Base-by-base conservation (phyloP, 2,797 vertebrate genomes). In the Myoxocephalus aenaeus region DNA sequence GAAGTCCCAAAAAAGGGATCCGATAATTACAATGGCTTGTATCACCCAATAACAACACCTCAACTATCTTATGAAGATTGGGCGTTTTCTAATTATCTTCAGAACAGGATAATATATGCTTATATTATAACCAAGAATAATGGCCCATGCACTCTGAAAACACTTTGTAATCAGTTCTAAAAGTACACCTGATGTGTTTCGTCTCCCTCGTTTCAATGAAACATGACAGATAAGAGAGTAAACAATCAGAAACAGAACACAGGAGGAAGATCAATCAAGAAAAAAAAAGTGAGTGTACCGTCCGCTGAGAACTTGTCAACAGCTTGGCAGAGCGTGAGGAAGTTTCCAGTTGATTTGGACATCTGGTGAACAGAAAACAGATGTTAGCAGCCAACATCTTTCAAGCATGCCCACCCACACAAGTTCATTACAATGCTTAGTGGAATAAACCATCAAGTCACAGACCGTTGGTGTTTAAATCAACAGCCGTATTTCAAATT, bases 311-410 rank as follows among this genome's bases (percentile, higher is more conserved):
- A 99, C 92, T 98, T 99, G 70, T 95, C 93, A 78, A 99, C 81
- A 81, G 97, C 97, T 89, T 99, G 93, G 64, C 36, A 87, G 79
- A 99, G 92, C 59, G 97, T 98, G 68, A 99, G 97, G 87, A 99
- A 99, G 93, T 99, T 99, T 84, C 98, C 98, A n/a, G 98, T 99
- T 65, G 98, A 99, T 92, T 99, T 99, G 83, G 98, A 99, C 98
- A 99, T 99, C 98, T 99, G 90, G 88, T 88, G 53, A 68, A 86
- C 8, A 72, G 34, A 76, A 68, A 85, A 83, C 71, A 92, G 80
- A 88, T 83, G 88, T 88, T 82, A 86, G 73, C 42, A 67, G 25
- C 11, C 5, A 70, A 14, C 73, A 9, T 64, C 27, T 67, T 79
- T 79, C 75, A 75, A 70, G 73, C 42, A 46, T 5, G 29, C 54